Base-by-base conservation (phyloP, 2,888 invertebrate species). In the Branchinecta sandiegonensis region DNA sequence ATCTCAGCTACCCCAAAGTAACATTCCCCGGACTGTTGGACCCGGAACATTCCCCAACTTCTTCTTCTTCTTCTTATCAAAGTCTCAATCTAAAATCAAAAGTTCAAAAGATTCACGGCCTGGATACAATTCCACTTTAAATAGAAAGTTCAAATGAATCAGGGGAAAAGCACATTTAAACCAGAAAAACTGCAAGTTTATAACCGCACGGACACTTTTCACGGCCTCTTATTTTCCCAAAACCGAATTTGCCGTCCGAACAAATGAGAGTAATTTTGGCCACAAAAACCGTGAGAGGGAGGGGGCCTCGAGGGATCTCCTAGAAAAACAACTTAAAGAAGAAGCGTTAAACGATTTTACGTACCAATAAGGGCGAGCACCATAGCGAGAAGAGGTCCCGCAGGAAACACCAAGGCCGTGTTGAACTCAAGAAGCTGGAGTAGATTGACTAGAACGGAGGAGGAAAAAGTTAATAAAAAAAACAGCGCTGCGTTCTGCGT, bases 351-450 rank as follows among this genome's bases (percentile, higher is more conserved):
- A 37, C 37, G 37, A 5, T 37, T 37, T 37, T 37, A 86, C 94
- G 88, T 82, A 95, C 97, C 97, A 74, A 99, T 96, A 78, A 99
- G 83, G 65, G 99, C 99, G 78, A 99, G 81, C 73, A 99, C 95
- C 70, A 97, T 96, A 8, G 97, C 99, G 73, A 99, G 83, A 67
- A 99, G 81, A 6, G 97, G 95, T 48, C 97, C 97, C 65, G 94
- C 94, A 48, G 97, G 96, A 78, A 96, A 96, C 69, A 89, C 89
- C 69, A 94, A 88, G 4, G 90, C 86, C 71, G 91, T 88, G 81
- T 96, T 96, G 81, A 94, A 91, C 81, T 96, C 97, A 79, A 97
- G 81, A 93, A 96, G 95, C 81, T 97, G 96, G 73, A 99, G 85
- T 69, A 99, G 83, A 79, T 99, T 97, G 77, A 97, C 95, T 94